Evolutionary conservation across 1,140 invertebrate species (phyloP).

Genomic region (Drosophila kurseongensis): DNA sequence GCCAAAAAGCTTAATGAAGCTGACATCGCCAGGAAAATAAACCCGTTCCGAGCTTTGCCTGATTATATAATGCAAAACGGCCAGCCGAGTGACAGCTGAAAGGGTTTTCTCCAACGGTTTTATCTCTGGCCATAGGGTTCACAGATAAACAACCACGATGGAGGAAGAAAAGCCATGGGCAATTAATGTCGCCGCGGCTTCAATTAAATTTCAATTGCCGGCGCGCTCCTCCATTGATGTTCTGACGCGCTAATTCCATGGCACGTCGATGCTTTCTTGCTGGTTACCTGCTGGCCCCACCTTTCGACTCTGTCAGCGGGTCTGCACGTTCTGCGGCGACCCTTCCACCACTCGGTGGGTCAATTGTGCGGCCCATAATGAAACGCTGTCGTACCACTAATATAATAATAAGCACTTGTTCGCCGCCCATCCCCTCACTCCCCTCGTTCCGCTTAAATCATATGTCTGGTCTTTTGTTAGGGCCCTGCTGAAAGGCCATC

Average conservation of each 20-base stretch:
- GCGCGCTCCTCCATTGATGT: slow-evolving; percentile 62
- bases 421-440: slow-evolving; percentile 7
- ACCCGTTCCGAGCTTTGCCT: slow-evolving; percentile 43
- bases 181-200: slow-evolving; percentile 63
- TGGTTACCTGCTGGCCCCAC: slow-evolving; percentile 18
- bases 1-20: slow-evolving; percentile 66
- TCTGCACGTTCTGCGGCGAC: slow-evolving; percentile 44
- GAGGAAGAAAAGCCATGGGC: slow-evolving; percentile 26
- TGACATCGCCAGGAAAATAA: slow-evolving; percentile 31
- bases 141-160: slow-evolving; percentile 21
- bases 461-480: slow-evolving; percentile 51
- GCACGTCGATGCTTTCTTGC: slow-evolving; percentile 35
- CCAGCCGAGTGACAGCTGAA: slow-evolving; percentile 45
- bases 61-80: slow-evolving; percentile 51
- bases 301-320: slow-evolving; percentile 27
- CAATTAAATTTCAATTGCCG: slow-evolving; percentile 77
- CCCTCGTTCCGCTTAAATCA: slow-evolving; percentile 1
- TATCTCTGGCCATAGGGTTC: slow-evolving; percentile 26
- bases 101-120: slow-evolving; percentile 48
- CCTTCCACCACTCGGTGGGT: slow-evolving; percentile 54
- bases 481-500: slow-evolving; percentile 32
- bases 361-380: slow-evolving; percentile 68
- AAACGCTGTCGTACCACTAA: slow-evolving; percentile 69
- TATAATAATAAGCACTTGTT: slow-evolving; percentile 78
- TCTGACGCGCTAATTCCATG: slow-evolving; percentile 66